Conservation (phyloP, 2,113 vertebrate genomes). For the Machaerirhynchus nigripectus region DNA sequence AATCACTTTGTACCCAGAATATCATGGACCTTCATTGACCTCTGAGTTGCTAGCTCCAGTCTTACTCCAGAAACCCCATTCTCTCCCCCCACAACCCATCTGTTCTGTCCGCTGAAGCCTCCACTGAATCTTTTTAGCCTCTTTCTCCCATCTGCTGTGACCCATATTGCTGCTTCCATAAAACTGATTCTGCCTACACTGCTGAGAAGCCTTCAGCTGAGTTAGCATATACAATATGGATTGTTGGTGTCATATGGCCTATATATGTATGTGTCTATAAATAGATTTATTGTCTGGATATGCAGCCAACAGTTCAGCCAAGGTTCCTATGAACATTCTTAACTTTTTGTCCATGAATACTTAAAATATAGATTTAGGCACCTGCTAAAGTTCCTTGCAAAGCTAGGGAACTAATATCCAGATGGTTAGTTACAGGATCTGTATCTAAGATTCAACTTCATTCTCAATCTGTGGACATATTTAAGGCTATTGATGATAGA, state of each 20-base stretch:
- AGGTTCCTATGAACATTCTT: neutral
- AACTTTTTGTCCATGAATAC: neutral
- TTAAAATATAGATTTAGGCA: constrained; percentile 12
- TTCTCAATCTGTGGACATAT: constrained; percentile 28
- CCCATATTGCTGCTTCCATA: constrained; percentile 63
- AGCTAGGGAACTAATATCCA: constrained; percentile 2
- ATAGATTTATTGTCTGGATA: constrained; percentile 54
- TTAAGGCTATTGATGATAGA: constrained; percentile 22
- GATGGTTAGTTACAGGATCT: constrained; percentile 20
- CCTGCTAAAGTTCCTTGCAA: neutral
- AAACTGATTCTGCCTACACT: constrained; percentile 59
- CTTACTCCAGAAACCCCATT: constrained; percentile 52
- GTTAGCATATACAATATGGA: constrained; percentile 58
- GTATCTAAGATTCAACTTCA: neutral
- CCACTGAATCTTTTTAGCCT: constrained; percentile 62
- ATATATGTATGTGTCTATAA: constrained; percentile 47
- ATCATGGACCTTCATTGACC: constrained; percentile 10
- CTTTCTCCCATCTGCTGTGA: constrained; percentile 65
- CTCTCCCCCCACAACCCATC: constrained; percentile 49
- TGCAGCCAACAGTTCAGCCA: neutral
- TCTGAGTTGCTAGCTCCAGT: constrained; percentile 16
- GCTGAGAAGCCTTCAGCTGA: constrained; percentile 54
- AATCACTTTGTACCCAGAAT: constrained; percentile 14
- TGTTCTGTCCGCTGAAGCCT: constrained; percentile 56
- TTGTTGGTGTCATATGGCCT: constrained; percentile 56